Evolutionary conservation across 1,140 invertebrate genomes (phyloP), one percentile per base, ranked within the genome.

Genomic region (Neodiprion virginianus): DNA sequence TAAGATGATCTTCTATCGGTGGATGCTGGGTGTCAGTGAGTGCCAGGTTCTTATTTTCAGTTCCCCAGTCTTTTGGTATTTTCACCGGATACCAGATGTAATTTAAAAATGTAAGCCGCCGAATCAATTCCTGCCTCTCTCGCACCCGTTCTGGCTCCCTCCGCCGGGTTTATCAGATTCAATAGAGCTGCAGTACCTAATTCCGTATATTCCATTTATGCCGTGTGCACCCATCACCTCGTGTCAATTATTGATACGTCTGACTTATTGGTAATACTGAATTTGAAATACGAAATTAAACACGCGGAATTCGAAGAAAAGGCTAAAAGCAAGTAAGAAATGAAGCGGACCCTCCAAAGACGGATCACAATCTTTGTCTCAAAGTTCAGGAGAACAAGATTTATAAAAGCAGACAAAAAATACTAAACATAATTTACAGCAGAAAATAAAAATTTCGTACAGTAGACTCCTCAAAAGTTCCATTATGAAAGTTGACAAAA

Each of bases 101-200:
- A 82, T 82, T 76, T 79, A 82, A 77, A 82, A 83, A 79, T 82
- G 80, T 81, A 79, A 81, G 78, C 68, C 79, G 75, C 76, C 68
- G 23, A 21, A 50, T 48, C 75, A 75, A 79, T 78, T 77, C 73
- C 79, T 77, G 75, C 73, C 72, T 77, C 53, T 61, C 53, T 21
- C 17, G 17, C 17, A 21, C 17, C 17, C 17, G 17, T 76, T 72
- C 79, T 77, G 75, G 72, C 72, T 77, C 53, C 8, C 53, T 77
- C 61, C 48, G 48, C 70, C 69, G 67, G 73, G 69, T 79, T 79
- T 79, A 80, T 79, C 75, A 79, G 61, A 81, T 82, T 71, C 80
- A 75, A 81, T 81, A 79, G 71, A 71, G 28, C 65, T 47, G 49
- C 74, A 73, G 74, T 77, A 73, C 65, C 75, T 71, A 72, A 12